Conservation (phyloP, 2,888 invertebrate species). For the Cerastis leucographa region DNA sequence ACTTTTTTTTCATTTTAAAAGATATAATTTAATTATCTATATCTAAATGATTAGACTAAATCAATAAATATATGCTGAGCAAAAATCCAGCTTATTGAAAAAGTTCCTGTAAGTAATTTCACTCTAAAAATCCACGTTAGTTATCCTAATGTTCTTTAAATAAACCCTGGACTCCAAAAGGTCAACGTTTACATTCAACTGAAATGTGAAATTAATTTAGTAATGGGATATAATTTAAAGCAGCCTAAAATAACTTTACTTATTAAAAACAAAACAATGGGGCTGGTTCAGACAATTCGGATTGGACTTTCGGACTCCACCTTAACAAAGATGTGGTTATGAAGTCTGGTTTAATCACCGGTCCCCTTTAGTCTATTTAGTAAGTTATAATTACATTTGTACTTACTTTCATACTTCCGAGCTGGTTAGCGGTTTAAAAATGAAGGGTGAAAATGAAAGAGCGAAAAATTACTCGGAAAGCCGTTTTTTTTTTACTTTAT, state of each 20-base stretch:
- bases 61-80: background rate
- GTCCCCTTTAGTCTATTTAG: constrained; percentile 46
- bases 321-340: constrained; percentile 52
- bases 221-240: constrained; percentile 69
- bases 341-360: constrained; percentile 56
- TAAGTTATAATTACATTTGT: constrained; percentile 62
- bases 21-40: background rate
- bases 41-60: background rate
- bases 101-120: background rate
- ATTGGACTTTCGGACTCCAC: constrained; percentile 44
- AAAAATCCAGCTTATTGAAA: background rate
- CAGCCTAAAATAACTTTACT: constrained; percentile 73
- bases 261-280: constrained; percentile 65
- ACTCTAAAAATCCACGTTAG: constrained; percentile 9
- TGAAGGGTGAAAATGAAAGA: constrained; percentile 28
- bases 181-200: constrained; percentile 68
- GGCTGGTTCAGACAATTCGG: constrained; percentile 50
- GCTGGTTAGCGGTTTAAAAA: constrained; percentile 27
- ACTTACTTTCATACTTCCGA: constrained; percentile 42
- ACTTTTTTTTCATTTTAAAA: background rate
- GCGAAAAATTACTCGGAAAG: constrained; percentile 12
- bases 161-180: constrained; percentile 67
- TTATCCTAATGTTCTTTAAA: constrained; percentile 46
- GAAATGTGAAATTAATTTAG: constrained; percentile 73
- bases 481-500: constrained; percentile 9